phyloP scores from a whole-genome alignment of 2,113 vertebrate species.

The Charina bottae region DNA sequence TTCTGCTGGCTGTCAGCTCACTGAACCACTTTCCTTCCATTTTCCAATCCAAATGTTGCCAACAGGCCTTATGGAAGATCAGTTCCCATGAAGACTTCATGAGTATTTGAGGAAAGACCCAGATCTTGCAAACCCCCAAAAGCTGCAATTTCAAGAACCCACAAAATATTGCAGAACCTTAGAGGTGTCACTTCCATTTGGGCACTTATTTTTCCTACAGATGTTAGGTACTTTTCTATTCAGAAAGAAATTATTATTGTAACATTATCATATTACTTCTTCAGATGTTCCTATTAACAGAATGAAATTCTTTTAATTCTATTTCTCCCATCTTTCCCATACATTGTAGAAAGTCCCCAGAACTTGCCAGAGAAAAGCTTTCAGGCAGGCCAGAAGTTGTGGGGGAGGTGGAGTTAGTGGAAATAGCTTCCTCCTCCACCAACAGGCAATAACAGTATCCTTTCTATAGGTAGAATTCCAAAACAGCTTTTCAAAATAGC shows the following conservation, averaged over 20 bases:
- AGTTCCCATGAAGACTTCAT: background rate
- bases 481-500: background rate
- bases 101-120: background rate
- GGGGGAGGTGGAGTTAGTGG: background rate
- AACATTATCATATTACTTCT: background rate
- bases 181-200: background rate
- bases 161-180: background rate
- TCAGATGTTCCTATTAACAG: background rate
- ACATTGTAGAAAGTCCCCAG: background rate
- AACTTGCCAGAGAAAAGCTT: background rate
- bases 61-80: background rate
- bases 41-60: background rate
- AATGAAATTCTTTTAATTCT: background rate
- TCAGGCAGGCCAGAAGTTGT: background rate
- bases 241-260: background rate
- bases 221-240: background rate
- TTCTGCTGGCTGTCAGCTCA: background rate
- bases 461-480: background rate
- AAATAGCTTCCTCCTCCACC: background rate
- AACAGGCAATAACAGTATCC: background rate
- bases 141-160: background rate
- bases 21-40: background rate
- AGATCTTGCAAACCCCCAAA: background rate
- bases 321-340: background rate
- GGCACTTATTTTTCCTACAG: background rate